These are phyloP conservation scores for Achroia grisella DNA, from an alignment of 1,140 invertebrate species.

Conservation along the genomic window DNA sequence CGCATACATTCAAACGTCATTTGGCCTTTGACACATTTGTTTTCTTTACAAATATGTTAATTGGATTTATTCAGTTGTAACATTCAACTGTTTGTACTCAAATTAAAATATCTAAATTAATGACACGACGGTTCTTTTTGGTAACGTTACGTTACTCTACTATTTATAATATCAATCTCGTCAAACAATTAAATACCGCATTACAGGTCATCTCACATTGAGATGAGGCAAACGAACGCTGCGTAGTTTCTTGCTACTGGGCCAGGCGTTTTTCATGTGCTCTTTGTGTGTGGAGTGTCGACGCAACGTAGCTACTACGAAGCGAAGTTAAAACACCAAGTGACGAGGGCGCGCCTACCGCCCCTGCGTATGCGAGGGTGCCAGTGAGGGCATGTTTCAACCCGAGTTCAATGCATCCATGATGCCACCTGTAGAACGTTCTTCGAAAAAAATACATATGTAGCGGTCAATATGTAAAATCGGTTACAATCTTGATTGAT, in stretches of 20 bases:
- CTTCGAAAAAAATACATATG: background rate
- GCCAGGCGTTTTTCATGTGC: slow-evolving; percentile 23
- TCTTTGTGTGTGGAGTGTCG: slow-evolving; percentile 15
- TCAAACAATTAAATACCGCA: slow-evolving; percentile 1
- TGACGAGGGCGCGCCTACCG: slow-evolving; percentile 22
- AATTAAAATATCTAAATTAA: too few relatives aligned
- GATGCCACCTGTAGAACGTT: slow-evolving; percentile 45
- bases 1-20: background rate
- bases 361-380: slow-evolving; percentile 1
- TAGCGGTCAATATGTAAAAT: too few relatives aligned
- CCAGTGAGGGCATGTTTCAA: slow-evolving; percentile 33
- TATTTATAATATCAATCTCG: too few relatives aligned
- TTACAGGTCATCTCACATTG: slow-evolving; percentile 17
- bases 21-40: slow-evolving; percentile 18
- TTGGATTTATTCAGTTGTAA: too few relatives aligned
- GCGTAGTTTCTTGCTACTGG: slow-evolving; percentile 33
- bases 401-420: slow-evolving; percentile 46
- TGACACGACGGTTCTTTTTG: too few relatives aligned
- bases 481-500: too few relatives aligned
- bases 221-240: slow-evolving; percentile 36
- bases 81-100: too few relatives aligned
- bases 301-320: slow-evolving; percentile 1
- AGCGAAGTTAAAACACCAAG: slow-evolving; percentile 31
- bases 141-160: too few relatives aligned
- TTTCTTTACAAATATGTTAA: too few relatives aligned